Evolutionary conservation across 2,888 invertebrate genomes (phyloP).

Genomic region (Barypeithes pellucidus): DNA sequence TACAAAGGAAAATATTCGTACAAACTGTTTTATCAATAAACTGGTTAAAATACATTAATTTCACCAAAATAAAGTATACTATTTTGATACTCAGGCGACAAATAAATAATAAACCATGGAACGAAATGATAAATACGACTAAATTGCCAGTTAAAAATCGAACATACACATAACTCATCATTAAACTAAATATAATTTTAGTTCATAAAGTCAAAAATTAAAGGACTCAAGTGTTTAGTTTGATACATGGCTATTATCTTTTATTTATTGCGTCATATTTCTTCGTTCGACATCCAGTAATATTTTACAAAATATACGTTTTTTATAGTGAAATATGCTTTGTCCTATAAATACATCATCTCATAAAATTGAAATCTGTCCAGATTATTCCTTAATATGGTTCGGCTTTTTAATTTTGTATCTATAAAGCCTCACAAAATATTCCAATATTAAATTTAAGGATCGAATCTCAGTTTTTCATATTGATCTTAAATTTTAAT

Average conservation of each 20-base stretch:
- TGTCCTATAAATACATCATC: conserved; percentile 20
- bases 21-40: no score
- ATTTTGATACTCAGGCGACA: no score
- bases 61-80: no score
- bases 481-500: background rate
- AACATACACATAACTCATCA: background rate
- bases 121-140: no score
- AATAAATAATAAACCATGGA: no score
- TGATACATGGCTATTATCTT: conserved; percentile 14
- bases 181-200: background rate
- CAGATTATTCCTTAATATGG: conserved; percentile 38
- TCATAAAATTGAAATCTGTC: conserved; percentile 40
- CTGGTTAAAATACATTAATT: no score
- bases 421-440: conserved; percentile 32
- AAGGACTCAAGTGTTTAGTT: background rate
- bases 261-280: conserved; percentile 25
- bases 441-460: conserved; percentile 38
- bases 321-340: conserved; percentile 15
- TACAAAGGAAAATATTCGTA: no score
- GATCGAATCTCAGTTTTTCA: background rate
- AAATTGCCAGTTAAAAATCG: background rate
- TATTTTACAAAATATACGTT: conserved; percentile 22
- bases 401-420: conserved; percentile 37
- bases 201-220: conserved; percentile 11
- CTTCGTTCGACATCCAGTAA: background rate